Conservation (phyloP, 2,797 vertebrate species). For the Pangasius larnaudii region DNA sequence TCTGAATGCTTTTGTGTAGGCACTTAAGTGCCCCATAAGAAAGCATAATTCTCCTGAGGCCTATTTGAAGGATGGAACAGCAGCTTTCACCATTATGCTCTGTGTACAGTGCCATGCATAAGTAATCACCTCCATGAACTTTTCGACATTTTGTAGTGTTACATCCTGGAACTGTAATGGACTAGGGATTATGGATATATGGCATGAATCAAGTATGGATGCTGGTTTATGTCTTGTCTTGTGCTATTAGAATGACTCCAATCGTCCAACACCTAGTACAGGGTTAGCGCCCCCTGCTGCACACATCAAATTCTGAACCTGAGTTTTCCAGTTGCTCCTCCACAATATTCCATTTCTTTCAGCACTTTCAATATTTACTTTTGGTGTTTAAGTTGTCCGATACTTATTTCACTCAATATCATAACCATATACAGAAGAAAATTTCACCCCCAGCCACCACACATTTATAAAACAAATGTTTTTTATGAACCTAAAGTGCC, state of each 20-base stretch:
- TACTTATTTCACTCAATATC: not conserved
- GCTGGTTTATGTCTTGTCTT: not conserved
- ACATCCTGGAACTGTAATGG: not conserved
- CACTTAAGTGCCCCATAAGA: not conserved
- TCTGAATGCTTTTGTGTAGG: not conserved
- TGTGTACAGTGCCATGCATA: not conserved
- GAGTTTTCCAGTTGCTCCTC: not conserved
- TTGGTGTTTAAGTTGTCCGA: not conserved
- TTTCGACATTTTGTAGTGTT: not conserved
- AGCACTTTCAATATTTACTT: not conserved
- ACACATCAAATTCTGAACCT: not conserved
- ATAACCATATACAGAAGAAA: not conserved
- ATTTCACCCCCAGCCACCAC: not conserved
- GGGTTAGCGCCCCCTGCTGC: not conserved
- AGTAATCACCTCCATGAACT: not conserved
- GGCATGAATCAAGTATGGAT: not conserved
- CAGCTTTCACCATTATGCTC: not conserved
- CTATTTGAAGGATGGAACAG: not conserved
- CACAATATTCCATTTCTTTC: not conserved
- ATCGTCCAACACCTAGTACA: not conserved
- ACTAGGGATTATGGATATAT: not conserved
- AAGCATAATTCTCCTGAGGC: not conserved
- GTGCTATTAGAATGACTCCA: not conserved
- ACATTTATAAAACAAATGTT: not conserved
- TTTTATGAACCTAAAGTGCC: slow-evolving; percentile 63